These are phyloP conservation scores for Mamestra brassicae DNA, from an alignment of 2,888 invertebrate species.

Conservation along the genomic window DNA sequence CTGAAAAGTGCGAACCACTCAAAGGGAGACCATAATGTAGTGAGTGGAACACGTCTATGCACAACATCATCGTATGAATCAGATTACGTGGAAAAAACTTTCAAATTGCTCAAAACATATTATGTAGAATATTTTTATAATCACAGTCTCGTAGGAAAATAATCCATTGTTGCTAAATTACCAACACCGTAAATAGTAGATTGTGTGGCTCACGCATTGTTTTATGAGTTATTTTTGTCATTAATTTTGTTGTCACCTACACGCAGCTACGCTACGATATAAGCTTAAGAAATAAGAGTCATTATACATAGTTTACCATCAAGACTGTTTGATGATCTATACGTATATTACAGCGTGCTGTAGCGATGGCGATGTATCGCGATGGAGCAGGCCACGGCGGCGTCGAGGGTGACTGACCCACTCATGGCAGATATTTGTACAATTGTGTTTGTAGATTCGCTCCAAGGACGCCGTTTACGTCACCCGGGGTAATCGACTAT, in stretches of 20 bases:
- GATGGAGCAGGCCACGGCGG: constrained; percentile 59
- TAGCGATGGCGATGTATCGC: constrained; percentile 54
- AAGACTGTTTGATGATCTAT: constrained; percentile 56
- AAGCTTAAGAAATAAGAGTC: constrained; percentile 58
- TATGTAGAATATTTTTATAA: constrained; percentile 38
- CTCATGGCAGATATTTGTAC: constrained; percentile 83
- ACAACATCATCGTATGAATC: constrained; percentile 33
- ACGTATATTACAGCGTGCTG: constrained; percentile 41
- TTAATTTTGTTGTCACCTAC: constrained; percentile 70
- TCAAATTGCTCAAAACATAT: constrained; percentile 28
- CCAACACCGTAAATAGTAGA: constrained; percentile 63
- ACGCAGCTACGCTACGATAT: constrained; percentile 46
- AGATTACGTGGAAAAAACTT: constrained; percentile 31
- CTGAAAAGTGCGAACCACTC: constrained; percentile 19
- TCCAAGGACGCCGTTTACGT: constrained; percentile 88
- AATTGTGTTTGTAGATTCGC: constrained; percentile 86
- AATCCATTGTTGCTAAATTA: constrained; percentile 68
- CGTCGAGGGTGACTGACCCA: constrained; percentile 84
- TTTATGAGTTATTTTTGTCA: constrained; percentile 67
- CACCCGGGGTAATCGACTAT: constrained; percentile 79
- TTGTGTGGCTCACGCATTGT: constrained; percentile 59
- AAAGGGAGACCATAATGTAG: constrained; percentile 7
- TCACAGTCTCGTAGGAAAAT: constrained; percentile 53
- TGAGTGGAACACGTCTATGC: constrained; percentile 18
- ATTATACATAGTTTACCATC: constrained; percentile 67